These are phyloP conservation scores for Hippolais icterina DNA, from an alignment of 2,113 vertebrate genomes.

Conservation along the genomic window DNA sequence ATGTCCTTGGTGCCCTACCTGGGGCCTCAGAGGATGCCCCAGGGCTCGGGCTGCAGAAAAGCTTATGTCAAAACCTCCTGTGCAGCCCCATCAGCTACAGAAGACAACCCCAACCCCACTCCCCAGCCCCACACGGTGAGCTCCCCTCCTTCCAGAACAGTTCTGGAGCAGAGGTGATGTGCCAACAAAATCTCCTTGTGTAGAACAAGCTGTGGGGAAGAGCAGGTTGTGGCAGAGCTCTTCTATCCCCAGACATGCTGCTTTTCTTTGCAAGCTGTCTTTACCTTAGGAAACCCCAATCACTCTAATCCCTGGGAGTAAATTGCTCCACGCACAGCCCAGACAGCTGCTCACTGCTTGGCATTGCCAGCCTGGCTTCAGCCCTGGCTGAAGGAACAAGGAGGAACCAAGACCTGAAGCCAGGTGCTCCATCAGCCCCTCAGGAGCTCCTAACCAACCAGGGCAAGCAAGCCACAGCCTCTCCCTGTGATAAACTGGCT, in stretches of 20 bases:
- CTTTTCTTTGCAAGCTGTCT: background rate
- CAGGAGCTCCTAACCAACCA: background rate
- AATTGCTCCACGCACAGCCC: background rate
- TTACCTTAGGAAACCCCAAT: slow-evolving; percentile 24
- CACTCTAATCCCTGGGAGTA: background rate
- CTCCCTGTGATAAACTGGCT: background rate
- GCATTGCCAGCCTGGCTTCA: background rate
- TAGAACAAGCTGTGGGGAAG: background rate
- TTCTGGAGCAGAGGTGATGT: background rate
- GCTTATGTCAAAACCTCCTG: background rate
- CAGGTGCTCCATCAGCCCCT: background rate
- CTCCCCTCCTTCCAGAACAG: background rate
- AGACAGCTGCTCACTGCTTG: slow-evolving; percentile 21
- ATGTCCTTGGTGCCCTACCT: background rate
- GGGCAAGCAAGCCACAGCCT: background rate
- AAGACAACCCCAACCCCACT: background rate
- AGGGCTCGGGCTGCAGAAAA: background rate
- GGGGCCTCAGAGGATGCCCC: background rate
- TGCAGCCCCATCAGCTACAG: background rate
- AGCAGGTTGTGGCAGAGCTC: background rate
- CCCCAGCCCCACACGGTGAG: background rate
- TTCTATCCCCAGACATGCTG: background rate
- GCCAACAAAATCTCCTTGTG: background rate
- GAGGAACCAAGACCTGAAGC: background rate
- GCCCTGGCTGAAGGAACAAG: background rate